Percentiles rank a stretch among this genome's conserved stretches.
phyloP scores from a whole-genome alignment of 2,888 invertebrate species.

The Apamea monoglypha region DNA sequence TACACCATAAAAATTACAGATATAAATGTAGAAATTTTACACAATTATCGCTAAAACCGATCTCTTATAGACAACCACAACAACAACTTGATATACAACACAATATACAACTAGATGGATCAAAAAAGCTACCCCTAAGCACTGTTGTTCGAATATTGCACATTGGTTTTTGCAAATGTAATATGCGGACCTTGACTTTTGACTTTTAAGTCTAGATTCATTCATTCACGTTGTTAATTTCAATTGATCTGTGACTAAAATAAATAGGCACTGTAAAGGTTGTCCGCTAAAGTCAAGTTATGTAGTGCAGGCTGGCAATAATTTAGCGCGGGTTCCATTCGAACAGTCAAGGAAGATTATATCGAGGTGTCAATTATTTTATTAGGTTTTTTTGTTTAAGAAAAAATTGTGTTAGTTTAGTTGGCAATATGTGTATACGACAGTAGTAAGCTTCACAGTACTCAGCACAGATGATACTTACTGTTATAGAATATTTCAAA shows the following conservation, averaged over 20 bases:
- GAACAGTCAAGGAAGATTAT: too few species aligned
- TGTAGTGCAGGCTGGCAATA: too few species aligned
- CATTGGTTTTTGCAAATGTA: background rate
- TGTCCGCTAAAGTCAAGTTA: too few species aligned
- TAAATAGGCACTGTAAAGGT: background rate
- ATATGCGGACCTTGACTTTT: background rate
- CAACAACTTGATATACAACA: background rate
- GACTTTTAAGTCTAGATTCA: slow-evolving; percentile 3
- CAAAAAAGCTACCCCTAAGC: background rate
- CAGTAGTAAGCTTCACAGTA: too few species aligned
- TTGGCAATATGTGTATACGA: too few species aligned
- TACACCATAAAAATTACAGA: background rate
- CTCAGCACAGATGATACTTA: background rate
- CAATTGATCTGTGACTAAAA: background rate
- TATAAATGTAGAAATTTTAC: too few species aligned
- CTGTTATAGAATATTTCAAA: background rate
- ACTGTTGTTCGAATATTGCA: background rate
- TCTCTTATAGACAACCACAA: too few species aligned
- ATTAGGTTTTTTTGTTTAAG: too few species aligned
- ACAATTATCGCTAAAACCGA: too few species aligned
- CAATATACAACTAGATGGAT: background rate
- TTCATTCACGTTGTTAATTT: background rate
- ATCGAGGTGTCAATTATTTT: too few species aligned
- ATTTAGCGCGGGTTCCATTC: too few species aligned
- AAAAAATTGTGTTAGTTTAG: too few species aligned